Conservation (phyloP, 1,140 invertebrate species). For the Drosophila navojoa region DNA sequence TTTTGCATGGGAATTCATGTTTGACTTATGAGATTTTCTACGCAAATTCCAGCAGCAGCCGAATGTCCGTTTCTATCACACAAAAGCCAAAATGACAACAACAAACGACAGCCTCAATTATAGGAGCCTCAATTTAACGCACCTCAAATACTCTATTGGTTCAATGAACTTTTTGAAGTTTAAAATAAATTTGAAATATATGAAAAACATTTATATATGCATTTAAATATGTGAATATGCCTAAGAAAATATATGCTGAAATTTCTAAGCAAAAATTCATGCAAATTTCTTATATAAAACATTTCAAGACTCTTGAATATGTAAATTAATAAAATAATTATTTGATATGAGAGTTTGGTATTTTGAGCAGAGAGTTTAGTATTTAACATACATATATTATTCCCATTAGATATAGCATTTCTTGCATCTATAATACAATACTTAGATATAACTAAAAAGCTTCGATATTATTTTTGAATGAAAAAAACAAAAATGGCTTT, state of each 20-base stretch:
- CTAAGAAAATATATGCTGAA: neutral
- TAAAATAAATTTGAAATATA: neutral
- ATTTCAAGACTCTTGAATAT: no score
- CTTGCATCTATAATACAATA: no score
- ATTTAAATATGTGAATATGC: no score
- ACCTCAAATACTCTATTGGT: constrained; percentile 12
- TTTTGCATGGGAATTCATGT: constrained; percentile 61
- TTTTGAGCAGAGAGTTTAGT: no score
- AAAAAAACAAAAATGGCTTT: no score
- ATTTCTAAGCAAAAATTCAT: neutral
- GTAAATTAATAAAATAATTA: no score
- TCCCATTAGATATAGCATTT: no score
- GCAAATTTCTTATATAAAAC: no score
- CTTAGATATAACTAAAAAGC: no score
- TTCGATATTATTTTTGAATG: no score
- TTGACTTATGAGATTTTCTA: constrained; percentile 76
- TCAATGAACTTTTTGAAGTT: neutral
- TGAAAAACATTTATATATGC: neutral
- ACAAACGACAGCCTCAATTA: neutral
- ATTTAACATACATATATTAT: no score
- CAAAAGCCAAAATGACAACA: constrained; percentile 10
- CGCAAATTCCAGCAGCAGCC: constrained; percentile 55
- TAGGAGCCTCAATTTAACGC: neutral
- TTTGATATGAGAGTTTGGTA: no score
- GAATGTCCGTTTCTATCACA: constrained; percentile 23